Evolutionary conservation across 2,797 vertebrate species (phyloP).

Genomic region (Bufotes viridis): DNA sequence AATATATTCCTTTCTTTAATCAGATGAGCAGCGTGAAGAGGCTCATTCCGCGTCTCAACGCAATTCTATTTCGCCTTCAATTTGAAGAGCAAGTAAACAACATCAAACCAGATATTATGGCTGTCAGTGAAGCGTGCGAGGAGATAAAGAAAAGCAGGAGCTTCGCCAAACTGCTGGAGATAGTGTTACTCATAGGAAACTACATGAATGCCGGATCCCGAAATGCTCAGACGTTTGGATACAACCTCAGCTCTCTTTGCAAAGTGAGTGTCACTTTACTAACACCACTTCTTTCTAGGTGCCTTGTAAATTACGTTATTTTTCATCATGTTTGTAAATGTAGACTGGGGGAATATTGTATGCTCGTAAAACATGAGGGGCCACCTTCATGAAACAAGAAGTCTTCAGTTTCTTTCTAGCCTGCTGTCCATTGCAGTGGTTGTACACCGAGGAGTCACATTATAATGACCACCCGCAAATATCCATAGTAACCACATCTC

Average conservation of each 20-base stretch:
- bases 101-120: constrained; percentile 93
- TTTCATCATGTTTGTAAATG: neutral
- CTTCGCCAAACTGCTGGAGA: constrained; percentile 90
- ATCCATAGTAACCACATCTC: too few species aligned
- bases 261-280: constrained; percentile 82
- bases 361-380: neutral
- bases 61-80: constrained; percentile 96
- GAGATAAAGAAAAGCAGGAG: constrained; percentile 90
- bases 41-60: constrained; percentile 88
- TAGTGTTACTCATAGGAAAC: constrained; percentile 94
- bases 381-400: neutral
- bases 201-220: constrained; percentile 97
- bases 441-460: neutral
- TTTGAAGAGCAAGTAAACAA: constrained; percentile 96
- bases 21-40: constrained; percentile 95
- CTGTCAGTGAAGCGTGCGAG: constrained; percentile 90
- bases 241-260: constrained; percentile 93
- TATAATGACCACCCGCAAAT: too few species aligned
- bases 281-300: neutral
- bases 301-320: neutral
- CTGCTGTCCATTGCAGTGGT: neutral
- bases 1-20: constrained; percentile 77
- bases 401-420: neutral
- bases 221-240: constrained; percentile 93
- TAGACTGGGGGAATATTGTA: neutral